Evolutionary conservation across 1,140 invertebrate species (phyloP).

Genomic region (Halesus radiatus): DNA sequence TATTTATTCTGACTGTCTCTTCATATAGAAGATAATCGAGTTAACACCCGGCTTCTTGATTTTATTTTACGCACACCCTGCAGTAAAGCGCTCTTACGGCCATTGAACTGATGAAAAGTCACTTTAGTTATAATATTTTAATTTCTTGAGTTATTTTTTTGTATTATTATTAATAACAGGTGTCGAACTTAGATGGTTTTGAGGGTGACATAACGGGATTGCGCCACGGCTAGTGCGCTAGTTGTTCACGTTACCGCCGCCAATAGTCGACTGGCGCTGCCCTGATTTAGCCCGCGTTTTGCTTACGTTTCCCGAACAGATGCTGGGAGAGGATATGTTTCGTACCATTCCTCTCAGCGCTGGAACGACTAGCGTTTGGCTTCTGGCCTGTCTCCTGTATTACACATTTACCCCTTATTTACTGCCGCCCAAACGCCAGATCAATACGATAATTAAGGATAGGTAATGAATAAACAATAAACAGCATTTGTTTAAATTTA

Average conservation of each 20-base stretch:
- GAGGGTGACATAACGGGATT: conserved; percentile 14
- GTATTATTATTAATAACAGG: conserved; percentile 1
- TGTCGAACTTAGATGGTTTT: conserved; percentile 3
- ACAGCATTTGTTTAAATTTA: no score
- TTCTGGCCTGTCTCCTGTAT: no score
- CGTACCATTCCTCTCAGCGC: no score
- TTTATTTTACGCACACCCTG: no score
- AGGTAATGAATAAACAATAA: neutral
- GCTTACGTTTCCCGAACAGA: conserved; percentile 26
- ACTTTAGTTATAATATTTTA: no score
- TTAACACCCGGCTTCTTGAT: no score
- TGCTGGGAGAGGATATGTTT: conserved; percentile 15
- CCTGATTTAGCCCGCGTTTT: conserved; percentile 20
- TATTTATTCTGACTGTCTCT: neutral
- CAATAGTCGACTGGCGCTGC: conserved; percentile 32
- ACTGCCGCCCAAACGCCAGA: neutral
- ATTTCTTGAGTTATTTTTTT: no score
- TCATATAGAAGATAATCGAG: no score
- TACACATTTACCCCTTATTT: conserved; percentile 5
- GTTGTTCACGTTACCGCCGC: conserved; percentile 41
- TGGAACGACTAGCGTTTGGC: no score
- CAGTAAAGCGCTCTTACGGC: no score
- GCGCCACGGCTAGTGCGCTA: conserved; percentile 11
- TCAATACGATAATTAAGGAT: conserved; percentile 22
- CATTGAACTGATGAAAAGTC: no score